Evolutionary conservation across 2,888 invertebrate species (phyloP), one percentile per base, ranked within the genome.

Genomic region (Nymphalis c-album): DNA sequence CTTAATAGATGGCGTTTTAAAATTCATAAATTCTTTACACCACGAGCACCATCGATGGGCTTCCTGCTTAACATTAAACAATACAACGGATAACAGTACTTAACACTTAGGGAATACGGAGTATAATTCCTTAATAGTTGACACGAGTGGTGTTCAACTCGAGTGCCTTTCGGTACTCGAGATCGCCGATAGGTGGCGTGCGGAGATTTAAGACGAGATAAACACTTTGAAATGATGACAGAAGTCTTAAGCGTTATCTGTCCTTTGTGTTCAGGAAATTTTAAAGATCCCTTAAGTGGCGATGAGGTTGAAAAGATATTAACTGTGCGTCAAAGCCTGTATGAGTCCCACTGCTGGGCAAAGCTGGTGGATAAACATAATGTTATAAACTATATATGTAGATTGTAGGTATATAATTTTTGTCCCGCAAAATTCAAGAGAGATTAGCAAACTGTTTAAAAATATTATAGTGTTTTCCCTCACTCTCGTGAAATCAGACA

Each of bases 131-230:
- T 1, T 13, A 18, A n/a, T n/a, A 10, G n/a, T 13, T 18, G 1
- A n/a, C 13, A 40, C 17, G 18, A 57, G 57, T 57, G 31, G 20
- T 57, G 10, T 57, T 57, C 18, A 57, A 35, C 35, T 18, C 13
- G 31, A 57, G 57, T 17, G 35, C 31, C 31, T 55, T 10, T 57
- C 8, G 40, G 65, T 65, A 47, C 60, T 53, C 31, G 10, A 60
- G 65, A 65, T 65, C 45, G 46, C 60, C 60, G 65, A 65, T 65
- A 65, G 65, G 51, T 47, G 60, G 65, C 55, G 65, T 65, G 35
- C 55, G 45, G 22, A 60, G 53, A 47, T 55, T 65, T 1, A 18
- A 18, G 48, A 8, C 60, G 53, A 35, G 60, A 65, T 65, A 65
- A 60, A 65, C 40, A 65, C 65, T 65, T 60, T 8, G 53, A 60